Percentiles rank a stretch among this genome's conserved stretches.
These are phyloP conservation scores for Seladonia tumulorum DNA, from an alignment of 2,888 invertebrate species.

Conservation along the genomic window DNA sequence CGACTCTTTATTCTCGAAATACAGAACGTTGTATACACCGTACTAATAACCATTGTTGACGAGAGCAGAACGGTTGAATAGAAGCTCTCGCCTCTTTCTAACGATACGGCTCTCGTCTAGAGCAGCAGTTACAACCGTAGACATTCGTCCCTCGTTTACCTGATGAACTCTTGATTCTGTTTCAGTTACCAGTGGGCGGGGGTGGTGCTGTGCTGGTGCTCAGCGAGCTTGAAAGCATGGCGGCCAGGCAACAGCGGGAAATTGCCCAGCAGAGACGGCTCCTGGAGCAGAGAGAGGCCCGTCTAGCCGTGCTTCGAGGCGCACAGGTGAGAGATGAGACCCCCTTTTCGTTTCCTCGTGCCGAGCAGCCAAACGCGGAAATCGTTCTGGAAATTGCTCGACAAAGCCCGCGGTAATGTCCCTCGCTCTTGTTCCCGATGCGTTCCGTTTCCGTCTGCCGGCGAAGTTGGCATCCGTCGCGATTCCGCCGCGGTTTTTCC, in stretches of 20 bases:
- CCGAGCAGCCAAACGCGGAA: slow-evolving; percentile 38
- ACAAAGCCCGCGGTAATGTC: slow-evolving; percentile 54
- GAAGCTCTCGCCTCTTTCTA: not conserved
- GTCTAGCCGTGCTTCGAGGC: slow-evolving; percentile 83
- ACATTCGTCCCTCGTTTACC: slow-evolving; percentile 24
- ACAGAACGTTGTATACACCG: not conserved
- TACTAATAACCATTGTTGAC: not conserved
- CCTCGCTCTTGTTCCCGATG: slow-evolving; percentile 30
- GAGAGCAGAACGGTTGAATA: not conserved
- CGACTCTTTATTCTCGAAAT: not conserved
- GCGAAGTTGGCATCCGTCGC: slow-evolving; percentile 37
- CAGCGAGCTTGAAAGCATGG: slow-evolving; percentile 99
- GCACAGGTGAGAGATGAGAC: slow-evolving; percentile 78
- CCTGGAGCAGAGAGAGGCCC: slow-evolving; percentile 96
- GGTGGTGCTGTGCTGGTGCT: slow-evolving; percentile 96
- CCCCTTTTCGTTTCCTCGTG: slow-evolving; percentile 8
- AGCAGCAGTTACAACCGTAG: not conserved
- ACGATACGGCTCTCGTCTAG: not conserved
- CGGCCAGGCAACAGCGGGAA: slow-evolving; percentile 98
- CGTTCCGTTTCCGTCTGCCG: slow-evolving; percentile 48
- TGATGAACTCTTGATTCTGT: slow-evolving; percentile 74
- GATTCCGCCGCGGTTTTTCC: not conserved
- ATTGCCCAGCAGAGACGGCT: slow-evolving; percentile 97
- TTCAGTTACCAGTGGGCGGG: slow-evolving; percentile 90
- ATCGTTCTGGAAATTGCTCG: slow-evolving; percentile 61